Evolutionary conservation across 23 tunicate genomes (phyloP), one percentile per base, ranked within the genome.

Genomic region (Clavelina lepadiformis): DNA sequence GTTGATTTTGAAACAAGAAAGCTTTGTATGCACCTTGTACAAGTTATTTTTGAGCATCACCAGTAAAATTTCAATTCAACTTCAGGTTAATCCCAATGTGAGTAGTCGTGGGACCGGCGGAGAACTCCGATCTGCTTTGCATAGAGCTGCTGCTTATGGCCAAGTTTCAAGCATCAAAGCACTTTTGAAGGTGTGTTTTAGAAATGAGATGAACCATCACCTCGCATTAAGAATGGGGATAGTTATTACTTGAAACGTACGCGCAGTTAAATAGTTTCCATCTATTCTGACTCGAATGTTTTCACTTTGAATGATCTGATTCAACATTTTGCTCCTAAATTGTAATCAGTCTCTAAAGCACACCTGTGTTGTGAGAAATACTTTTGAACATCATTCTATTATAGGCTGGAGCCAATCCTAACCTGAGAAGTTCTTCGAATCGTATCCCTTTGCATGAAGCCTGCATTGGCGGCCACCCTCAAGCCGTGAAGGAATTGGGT

Each of bases 81-180:
- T 61, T 33, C 38, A 74, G 80, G 63, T 74, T 25, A 74, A 74
- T 62, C 80, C 80, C 7, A 74, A 74, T 33, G 51, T 49, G 36
- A 63, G 71, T 22, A 74, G 68, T 37, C 29, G 71, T 13, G 70
- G 51, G 36, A 74, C 65, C 3, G 80, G 80, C 22, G 84, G 84
- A 6, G 84, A 78, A 58, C n/a, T 67, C 21, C 46, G 84, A 26
- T 78, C 75, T 11, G 84, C 84, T 5, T 31, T 78, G 18, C 84
- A 78, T 60, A 45, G 84, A 32, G 84, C 84, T 58, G 84, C 84
- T 33, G 84, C 84, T 3, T 78, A 78, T 68, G 84, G 84, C 13
- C 84, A 78, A 38, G 38, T 78, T 26, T 35, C 51, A 3, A 51
- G 50, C 13, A 62, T 74, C 2, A n/a, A 23, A 30, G 62, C 51